Evolutionary conservation across 2,888 invertebrate genomes (phyloP).

Genomic region (Euzophera pinguis): DNA sequence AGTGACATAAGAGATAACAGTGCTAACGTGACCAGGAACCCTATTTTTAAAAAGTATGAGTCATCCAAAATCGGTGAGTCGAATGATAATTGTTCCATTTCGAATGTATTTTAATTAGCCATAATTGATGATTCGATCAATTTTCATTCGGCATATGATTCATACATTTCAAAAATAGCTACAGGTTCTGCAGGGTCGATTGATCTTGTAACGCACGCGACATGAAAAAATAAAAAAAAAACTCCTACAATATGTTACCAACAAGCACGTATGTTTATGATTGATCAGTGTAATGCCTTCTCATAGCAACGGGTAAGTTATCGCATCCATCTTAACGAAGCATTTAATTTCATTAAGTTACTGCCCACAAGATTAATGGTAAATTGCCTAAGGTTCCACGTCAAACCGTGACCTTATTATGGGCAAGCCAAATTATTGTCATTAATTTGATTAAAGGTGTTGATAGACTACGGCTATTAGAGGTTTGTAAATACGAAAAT

Average conservation of each 20-base stretch:
- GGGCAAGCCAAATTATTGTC: slow-evolving; percentile 39
- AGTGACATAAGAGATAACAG: too few species aligned
- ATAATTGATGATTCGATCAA: too few species aligned
- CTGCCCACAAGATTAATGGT: slow-evolving; percentile 43
- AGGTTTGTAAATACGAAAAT: not conserved
- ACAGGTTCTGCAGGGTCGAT: too few species aligned
- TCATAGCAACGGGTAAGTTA: not conserved
- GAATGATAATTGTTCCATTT: too few species aligned
- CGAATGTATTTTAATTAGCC: too few species aligned
- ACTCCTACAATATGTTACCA: not conserved
- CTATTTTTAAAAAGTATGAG: too few species aligned
- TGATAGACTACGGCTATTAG: not conserved
- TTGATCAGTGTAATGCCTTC: slow-evolving; percentile 28
- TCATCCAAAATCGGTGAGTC: too few species aligned
- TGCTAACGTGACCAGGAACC: too few species aligned
- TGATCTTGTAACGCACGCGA: too few species aligned
- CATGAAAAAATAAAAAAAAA: not conserved
- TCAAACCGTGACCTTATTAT: slow-evolving; percentile 50
- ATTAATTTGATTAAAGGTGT: slow-evolving; percentile 18
- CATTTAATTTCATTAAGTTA: slow-evolving; percentile 55
- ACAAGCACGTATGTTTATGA: not conserved
- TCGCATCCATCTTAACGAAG: slow-evolving; percentile 42
- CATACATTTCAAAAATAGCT: too few species aligned
- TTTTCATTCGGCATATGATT: too few species aligned
- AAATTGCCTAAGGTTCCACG: slow-evolving; percentile 45